These are phyloP conservation scores for Temnothorax curvispinosus DNA, from an alignment of 1,140 invertebrate species.

Conservation along the genomic window DNA sequence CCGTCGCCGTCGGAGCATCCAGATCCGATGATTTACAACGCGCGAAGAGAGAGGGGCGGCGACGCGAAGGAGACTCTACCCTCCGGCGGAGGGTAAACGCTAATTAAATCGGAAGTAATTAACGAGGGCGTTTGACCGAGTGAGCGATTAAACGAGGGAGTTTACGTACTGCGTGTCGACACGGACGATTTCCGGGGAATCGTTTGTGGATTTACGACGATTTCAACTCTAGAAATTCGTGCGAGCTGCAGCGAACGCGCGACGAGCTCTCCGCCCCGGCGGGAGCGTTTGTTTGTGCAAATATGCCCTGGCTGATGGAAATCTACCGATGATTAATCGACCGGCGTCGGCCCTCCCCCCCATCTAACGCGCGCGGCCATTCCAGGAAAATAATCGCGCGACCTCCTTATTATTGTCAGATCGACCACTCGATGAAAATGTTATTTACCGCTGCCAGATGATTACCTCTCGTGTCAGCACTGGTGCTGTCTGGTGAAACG, in stretches of 20 bases:
- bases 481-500: not conserved
- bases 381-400: conserved; percentile 55
- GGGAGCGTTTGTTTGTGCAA: conserved; percentile 40
- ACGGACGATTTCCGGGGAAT: conserved; percentile 59
- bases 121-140: conserved; percentile 71
- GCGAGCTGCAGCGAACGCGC: conserved; percentile 23
- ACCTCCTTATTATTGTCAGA: conserved; percentile 65
- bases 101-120: conserved; percentile 76
- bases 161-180: conserved; percentile 62
- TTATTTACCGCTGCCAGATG: conserved; percentile 37
- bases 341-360: not conserved
- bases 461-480: conserved; percentile 51
- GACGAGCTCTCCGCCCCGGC: not conserved
- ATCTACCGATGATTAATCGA: conserved; percentile 64
- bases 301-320: conserved; percentile 42
- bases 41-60: not conserved
- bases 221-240: conserved; percentile 11
- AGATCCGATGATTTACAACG: conserved; percentile 70
- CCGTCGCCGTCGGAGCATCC: conserved; percentile 32
- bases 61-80: not conserved
- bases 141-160: conserved; percentile 67
- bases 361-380: conserved; percentile 19
- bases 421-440: conserved; percentile 59
- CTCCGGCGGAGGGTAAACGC: conserved; percentile 59
- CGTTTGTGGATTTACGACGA: conserved; percentile 64